Percentiles rank a stretch among this genome's conserved stretches.
Evolutionary conservation across 1,140 invertebrate genomes (phyloP).

Genomic region (Lamellibrachia luymesi): DNA sequence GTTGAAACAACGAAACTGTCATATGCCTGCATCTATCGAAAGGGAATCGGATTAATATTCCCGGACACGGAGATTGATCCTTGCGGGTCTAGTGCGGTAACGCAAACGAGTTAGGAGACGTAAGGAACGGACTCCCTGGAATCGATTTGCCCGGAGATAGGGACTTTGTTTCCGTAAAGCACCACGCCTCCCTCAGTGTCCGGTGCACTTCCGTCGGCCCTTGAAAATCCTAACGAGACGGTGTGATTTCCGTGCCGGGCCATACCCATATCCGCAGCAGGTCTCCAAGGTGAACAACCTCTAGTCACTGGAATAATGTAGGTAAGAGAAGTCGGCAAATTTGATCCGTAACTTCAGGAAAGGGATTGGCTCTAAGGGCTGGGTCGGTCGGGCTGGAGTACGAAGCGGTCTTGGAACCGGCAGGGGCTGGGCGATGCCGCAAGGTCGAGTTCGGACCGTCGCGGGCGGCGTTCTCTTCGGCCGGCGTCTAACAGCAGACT

Average conservation of each 20-base stretch:
- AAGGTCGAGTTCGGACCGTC: slow-evolving; percentile 40
- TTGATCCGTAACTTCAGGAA: slow-evolving; percentile 79
- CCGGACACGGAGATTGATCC: too few relatives aligned
- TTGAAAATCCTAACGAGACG: slow-evolving; percentile 76
- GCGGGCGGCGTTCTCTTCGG: slow-evolving; percentile 45
- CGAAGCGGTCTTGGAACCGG: slow-evolving; percentile 36
- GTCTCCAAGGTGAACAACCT: slow-evolving; percentile 87
- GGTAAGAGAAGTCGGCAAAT: slow-evolving; percentile 73
- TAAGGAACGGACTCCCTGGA: too few relatives aligned
- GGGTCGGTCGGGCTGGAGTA: slow-evolving; percentile 65
- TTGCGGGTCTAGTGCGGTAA: too few relatives aligned
- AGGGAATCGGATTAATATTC: too few relatives aligned
- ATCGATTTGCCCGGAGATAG: too few relatives aligned
- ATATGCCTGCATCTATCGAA: too few relatives aligned
- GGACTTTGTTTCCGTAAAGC: too few relatives aligned
- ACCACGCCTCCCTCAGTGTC: too few relatives aligned
- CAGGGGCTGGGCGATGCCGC: slow-evolving; percentile 49
- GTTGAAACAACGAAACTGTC: too few relatives aligned
- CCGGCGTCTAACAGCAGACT: slow-evolving; percentile 68
- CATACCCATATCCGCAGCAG: slow-evolving; percentile 81
- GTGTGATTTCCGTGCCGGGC: slow-evolving; percentile 64
- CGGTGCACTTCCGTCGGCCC: slow-evolving; percentile 60
- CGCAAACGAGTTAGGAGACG: too few relatives aligned
- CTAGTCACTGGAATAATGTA: slow-evolving; percentile 85
- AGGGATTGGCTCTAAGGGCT: slow-evolving; percentile 76